Base-by-base conservation (phyloP, 2,888 invertebrate genomes). In the Isotomurus palustris region DNA sequence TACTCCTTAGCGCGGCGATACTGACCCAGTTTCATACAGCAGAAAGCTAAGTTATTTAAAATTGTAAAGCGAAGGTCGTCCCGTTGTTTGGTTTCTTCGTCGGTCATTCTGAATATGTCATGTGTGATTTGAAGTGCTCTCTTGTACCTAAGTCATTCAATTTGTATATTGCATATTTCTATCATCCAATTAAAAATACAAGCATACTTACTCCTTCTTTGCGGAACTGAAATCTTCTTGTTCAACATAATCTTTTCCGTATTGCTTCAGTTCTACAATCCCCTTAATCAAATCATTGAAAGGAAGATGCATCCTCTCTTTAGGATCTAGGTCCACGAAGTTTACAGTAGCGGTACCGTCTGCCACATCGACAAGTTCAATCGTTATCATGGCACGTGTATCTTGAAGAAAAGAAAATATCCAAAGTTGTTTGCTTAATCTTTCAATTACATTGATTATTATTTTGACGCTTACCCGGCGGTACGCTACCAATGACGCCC, bases 41-140 rank as follows among this genome's bases (percentile, higher is more conserved):
- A 85, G 32, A 88, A 76, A 6, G 85, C 83, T 41, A 89, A 76
- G 77, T 91, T 91, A 8, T 85, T 1, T 4, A n/a, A n/a, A 14
- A 89, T 74, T 67, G 83, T 85, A 10, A 82, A 75, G 1, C 89
- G 75, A 61, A 85, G 74, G 48, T 79, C 78, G 57, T 83, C 82
- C 72, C 84, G 83, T 64, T 80, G 10, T n/a, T 50, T 27, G 2
- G 12, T 77, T 0, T 74, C 72, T 74, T 88, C 84, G 55, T 88
- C 85, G 1, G 78, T 75, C 28, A 84, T 83, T 74, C 38, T 38
- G 3, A 35, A 12, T 28, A 61, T 35, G 5, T 53, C 57, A n/a
- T 40, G 10, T 12, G 44, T 14, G 4, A 27, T 17, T 2, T 51
- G 43, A 12, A 57, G 28, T 1, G 41, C 57, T 5, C 17, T 27